Conservation (phyloP, 2,888 invertebrate genomes). For the Conops quadrifasciatus region DNA sequence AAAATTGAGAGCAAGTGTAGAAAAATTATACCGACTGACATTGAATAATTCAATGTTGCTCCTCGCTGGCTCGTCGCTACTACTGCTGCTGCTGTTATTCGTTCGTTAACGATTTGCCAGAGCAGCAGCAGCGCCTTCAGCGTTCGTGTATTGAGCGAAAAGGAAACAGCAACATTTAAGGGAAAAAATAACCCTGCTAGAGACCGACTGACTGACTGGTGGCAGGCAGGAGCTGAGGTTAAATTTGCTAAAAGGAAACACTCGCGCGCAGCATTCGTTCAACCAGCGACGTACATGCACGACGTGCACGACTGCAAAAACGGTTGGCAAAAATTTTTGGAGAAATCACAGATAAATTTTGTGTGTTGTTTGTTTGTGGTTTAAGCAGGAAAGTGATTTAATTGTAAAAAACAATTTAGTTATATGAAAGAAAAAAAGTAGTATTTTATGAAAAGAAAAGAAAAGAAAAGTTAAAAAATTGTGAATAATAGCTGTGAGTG, state of each 20-base stretch:
- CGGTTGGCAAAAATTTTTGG: constrained; percentile 20
- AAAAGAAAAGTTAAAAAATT: constrained; percentile 7
- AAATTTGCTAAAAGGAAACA: constrained; percentile 43
- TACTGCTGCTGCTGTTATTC: constrained; percentile 24
- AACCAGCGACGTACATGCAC: constrained; percentile 44
- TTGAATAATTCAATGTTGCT: constrained; percentile 55
- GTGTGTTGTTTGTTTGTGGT: too few species aligned
- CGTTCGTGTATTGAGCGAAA: constrained; percentile 25
- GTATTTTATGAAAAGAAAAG: not conserved
- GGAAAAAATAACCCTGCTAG: constrained; percentile 19
- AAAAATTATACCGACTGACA: constrained; percentile 56
- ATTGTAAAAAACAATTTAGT: not conserved
- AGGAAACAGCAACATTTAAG: constrained; percentile 6
- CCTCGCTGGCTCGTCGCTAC: constrained; percentile 29
- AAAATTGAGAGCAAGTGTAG: constrained; percentile 56
- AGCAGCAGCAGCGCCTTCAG: not conserved
- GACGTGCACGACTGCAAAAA: constrained; percentile 9
- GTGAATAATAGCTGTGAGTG: constrained; percentile 23
- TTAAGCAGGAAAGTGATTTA: too few species aligned
- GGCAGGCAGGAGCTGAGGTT: constrained; percentile 20
- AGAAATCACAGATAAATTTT: not conserved
- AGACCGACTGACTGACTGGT: not conserved
- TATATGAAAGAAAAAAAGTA: not conserved
- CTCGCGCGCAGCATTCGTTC: constrained; percentile 48
- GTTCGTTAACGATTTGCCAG: not conserved